Evolutionary conservation across 1,140 invertebrate species (phyloP), one percentile per base, ranked within the genome.

Genomic region (Temnothorax nylanderi): DNA sequence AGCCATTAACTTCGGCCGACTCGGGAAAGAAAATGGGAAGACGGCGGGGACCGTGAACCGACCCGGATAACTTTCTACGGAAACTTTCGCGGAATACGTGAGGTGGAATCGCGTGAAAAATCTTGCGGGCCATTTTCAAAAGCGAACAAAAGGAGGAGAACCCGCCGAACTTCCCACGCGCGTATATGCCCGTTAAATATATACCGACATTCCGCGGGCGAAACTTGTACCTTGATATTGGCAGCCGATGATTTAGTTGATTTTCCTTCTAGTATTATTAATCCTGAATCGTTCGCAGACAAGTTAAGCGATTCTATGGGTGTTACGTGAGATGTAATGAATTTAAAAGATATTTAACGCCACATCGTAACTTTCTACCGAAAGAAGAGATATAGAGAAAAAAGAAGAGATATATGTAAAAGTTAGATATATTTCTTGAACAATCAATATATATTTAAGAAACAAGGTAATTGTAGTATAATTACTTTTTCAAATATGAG

Each of bases 101-200:
- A 90, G 77, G 65, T 88, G 82, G 74, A 91, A 88, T 90, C 84
- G 89, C 89, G 87, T 85, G 90, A 90, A 91, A 91, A 91, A 91
- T 90, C 87, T 91, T 78, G 65, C 87, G 89, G 89, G 71, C 81
- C 78, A 82, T 87, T 91, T 91, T 90, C 78, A 75, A 67, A 47
- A 26, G 74, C 64, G 90, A 89, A 91, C 90, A 91, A 91, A 90
- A 74, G 81, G 60, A 54, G 10, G 18, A 6, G 37, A 67, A 13
- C 13, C n/a, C 16, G 41, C 56, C 56, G 54, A 84, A 84, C 71
- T 84, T 84, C 11, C 37, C 60, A 26, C 51, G 80, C 21, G 64
- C 54, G 47, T 86, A 76, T 67, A 71, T 60, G 65, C 65, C 69
- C 89, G 72, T 86, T 87, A 90, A 90, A 90, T 90, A 82, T 90